Evolutionary conservation across 2,888 invertebrate species (phyloP), one percentile per base, ranked within the genome.

Genomic region (Argyra leucocephala): DNA sequence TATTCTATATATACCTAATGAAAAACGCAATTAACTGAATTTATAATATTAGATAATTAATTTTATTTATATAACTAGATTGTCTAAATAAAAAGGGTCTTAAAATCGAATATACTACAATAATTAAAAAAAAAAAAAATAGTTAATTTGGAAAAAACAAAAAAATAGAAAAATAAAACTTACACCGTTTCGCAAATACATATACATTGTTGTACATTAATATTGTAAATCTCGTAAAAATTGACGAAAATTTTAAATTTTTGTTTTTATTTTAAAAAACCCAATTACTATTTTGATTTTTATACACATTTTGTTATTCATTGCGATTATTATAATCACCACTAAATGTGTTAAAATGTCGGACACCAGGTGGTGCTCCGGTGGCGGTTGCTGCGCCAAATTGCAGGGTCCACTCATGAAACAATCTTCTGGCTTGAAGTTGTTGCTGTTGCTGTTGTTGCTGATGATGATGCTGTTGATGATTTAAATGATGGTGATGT

Each of bases 401-500:
- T 69, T 80, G 80, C 71, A 80, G 72, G 69, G 80, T 80, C 76
- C 80, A 74, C 73, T 80, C 80, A 72, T 80, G 80, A 66, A 80
- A 76, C 64, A 80, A 75, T 31, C 80, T 76, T 68, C 80, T 76
- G 58, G 74, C 74, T 67, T 80, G 80, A 69, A 80, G 70, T 73
- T 80, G 80, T 68, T 80, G 80, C 68, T 80, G 80, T 70, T 80
- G 80, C 74, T 79, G 80, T 71, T 79, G 80, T 66, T 78, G 80
- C 65, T 78, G 80, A 63, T 79, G 79, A 65, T 79, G 79, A 71
- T 78, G 79, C 68, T 78, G 80, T 67, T 77, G 79, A 64, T 71
- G 73, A 67, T 78, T 77, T 60, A 76, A 78, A 64, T 78, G 76
- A 61, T 75, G 78, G 69, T 76, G 78, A 67, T 77, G 77, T 69